These are phyloP conservation scores for Pseudococcus viburni DNA, from an alignment of 2,888 invertebrate genomes.

Conservation along the genomic window DNA sequence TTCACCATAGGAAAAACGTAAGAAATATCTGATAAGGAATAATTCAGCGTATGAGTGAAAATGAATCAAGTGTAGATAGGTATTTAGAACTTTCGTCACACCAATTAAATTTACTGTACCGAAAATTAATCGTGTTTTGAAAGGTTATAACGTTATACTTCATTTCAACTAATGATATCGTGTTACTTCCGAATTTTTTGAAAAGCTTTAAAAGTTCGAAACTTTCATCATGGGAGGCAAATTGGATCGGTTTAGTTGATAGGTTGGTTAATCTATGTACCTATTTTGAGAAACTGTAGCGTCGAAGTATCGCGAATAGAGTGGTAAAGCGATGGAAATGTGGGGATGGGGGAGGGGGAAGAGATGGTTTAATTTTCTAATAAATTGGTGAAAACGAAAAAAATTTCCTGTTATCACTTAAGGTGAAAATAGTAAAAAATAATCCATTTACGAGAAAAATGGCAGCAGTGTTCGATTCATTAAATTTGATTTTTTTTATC, in stretches of 20 bases:
- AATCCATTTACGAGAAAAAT: too few relatives aligned
- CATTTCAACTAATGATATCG: neutral
- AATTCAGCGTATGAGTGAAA: neutral
- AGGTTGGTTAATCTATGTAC: neutral
- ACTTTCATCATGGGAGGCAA: neutral
- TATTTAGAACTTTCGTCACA: conserved; percentile 10
- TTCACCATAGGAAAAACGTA: neutral
- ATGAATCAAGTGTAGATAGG: neutral
- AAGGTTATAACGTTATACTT: neutral
- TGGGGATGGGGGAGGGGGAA: too few relatives aligned
- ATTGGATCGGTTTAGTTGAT: neutral
- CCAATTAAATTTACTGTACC: neutral
- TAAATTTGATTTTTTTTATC: too few relatives aligned
- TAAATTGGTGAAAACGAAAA: too few relatives aligned
- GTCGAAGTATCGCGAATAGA: too few relatives aligned
- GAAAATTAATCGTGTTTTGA: neutral
- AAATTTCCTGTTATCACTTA: too few relatives aligned
- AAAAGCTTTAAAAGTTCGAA: neutral
- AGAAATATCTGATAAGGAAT: neutral
- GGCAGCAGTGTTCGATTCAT: too few relatives aligned
- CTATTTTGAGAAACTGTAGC: neutral
- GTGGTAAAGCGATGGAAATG: too few relatives aligned
- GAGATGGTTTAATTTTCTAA: too few relatives aligned
- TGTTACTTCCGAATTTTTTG: conserved; percentile 1
- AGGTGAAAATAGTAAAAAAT: too few relatives aligned